Base-by-base conservation (phyloP, 2,113 vertebrate species). In the Stigmatopora argus region DNA sequence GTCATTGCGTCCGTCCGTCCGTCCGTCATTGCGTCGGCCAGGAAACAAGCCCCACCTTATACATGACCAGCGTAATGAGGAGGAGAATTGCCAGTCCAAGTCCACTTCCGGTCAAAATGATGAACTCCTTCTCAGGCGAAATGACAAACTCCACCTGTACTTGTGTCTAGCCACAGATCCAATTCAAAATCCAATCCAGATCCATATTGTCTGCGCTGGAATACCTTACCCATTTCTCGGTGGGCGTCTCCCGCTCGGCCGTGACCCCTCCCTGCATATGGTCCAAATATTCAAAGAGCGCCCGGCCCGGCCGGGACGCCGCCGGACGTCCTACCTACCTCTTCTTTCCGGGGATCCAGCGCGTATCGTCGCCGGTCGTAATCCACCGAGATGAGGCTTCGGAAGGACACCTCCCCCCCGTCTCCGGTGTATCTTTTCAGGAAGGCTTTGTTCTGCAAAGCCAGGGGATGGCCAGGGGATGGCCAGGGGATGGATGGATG, bases 11-110 rank as follows among this genome's bases (percentile, higher is more conserved):
- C n/a, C n/a, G n/a, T n/a, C n/a, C n/a, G n/a, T n/a, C n/a, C n/a
- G n/a, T n/a, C 3, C 18, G 57, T 38, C 31, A 38, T 59, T 59
- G n/a, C n/a, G n/a, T n/a, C n/a, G n/a, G n/a, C n/a, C n/a, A 34
- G 38, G 34, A 34, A 35, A 44, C 1, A 9, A 12, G 15, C 5
- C 19, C 79, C 52, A 91, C 89, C 82, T 86, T 89, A 5, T 55
- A 67, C 83, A 90, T 79, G 62, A 87, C 31, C 56, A 84, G 0
- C 4, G 82, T 52, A 19, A 88, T 45, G 9, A 91, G 65, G 51
- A 90, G 19, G 15, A 91, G 64, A 2, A 90, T 44, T 2, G 87
- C 2, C 1, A 90, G 0, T 14, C 89, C 90, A 9, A 76, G 0
- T 17, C 5, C 69, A 9, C 0, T 64, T 53, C 88, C 90, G n/a